Conservation (phyloP, 2,797 vertebrate genomes). For the Cynodonichthys magdalenae region DNA sequence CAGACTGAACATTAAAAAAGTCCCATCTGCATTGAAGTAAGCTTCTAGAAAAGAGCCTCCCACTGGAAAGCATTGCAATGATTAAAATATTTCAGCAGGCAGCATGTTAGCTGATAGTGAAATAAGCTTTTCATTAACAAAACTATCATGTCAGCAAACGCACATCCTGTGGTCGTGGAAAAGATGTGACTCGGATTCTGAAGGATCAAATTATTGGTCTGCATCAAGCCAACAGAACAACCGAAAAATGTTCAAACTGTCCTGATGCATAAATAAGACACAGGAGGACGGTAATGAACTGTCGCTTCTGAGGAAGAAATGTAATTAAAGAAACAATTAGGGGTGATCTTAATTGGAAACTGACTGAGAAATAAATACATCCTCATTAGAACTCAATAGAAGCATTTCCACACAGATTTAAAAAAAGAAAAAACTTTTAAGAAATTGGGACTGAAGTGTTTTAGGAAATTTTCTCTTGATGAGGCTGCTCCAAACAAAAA, state of each 20-base stretch:
- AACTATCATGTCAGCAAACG: background rate
- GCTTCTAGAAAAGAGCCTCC: background rate
- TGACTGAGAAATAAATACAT: background rate
- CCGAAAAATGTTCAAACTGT: background rate
- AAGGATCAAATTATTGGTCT: background rate
- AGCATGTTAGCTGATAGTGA: background rate
- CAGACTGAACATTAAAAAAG: background rate
- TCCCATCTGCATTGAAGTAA: background rate
- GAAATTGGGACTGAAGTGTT: background rate
- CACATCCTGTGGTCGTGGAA: conserved; percentile 4
- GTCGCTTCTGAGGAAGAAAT: background rate
- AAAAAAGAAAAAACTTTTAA: background rate
- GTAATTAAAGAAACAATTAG: background rate
- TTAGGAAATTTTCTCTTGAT: background rate
- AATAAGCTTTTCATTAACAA: conserved; percentile 7
- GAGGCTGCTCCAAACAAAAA: background rate
- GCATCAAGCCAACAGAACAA: background rate
- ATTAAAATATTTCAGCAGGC: conserved; percentile 3
- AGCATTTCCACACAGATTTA: no score
- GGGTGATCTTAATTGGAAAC: background rate
- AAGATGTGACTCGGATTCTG: background rate
- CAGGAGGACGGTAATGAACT: background rate
- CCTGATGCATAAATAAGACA: background rate
- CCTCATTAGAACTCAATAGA: no score
- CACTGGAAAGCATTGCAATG: background rate